A percentile compares a stretch with the other conserved stretches of the same genome.
Conservation (phyloP, 2,888 invertebrate genomes). For the Trachelus troglodyta region DNA sequence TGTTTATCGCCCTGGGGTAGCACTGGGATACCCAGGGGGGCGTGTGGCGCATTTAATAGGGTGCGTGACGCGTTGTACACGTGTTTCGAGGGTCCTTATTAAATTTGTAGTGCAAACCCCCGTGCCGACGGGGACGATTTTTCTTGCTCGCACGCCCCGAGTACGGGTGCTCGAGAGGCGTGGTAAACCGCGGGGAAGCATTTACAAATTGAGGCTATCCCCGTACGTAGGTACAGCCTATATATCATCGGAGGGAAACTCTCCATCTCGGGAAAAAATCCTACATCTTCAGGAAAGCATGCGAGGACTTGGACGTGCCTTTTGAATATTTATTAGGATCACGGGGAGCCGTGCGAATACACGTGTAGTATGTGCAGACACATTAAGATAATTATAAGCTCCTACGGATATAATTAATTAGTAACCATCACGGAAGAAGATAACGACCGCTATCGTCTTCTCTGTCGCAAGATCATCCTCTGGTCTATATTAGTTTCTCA, state of each 20-base stretch:
- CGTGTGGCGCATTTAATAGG: background rate
- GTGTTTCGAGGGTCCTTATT: background rate
- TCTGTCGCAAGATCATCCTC: background rate
- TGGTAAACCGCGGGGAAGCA: background rate
- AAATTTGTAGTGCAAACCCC: background rate
- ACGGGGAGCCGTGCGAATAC: background rate
- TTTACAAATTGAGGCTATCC: background rate
- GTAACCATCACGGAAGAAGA: background rate
- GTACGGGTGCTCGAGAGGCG: background rate
- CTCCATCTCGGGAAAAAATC: background rate
- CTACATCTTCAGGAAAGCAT: background rate
- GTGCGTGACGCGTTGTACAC: background rate
- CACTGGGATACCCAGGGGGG: background rate
- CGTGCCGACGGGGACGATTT: background rate
- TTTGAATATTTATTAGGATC: background rate
- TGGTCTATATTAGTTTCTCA: conserved; percentile 1
- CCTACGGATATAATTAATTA: background rate
- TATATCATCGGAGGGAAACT: background rate
- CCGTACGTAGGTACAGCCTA: background rate
- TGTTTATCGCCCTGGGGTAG: background rate
- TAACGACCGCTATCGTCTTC: background rate
- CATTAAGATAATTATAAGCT: background rate
- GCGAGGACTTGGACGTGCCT: background rate
- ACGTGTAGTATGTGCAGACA: background rate
- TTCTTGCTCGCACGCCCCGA: background rate